Conservation (phyloP, 2,888 invertebrate genomes). For the Tinea trinotella region DNA sequence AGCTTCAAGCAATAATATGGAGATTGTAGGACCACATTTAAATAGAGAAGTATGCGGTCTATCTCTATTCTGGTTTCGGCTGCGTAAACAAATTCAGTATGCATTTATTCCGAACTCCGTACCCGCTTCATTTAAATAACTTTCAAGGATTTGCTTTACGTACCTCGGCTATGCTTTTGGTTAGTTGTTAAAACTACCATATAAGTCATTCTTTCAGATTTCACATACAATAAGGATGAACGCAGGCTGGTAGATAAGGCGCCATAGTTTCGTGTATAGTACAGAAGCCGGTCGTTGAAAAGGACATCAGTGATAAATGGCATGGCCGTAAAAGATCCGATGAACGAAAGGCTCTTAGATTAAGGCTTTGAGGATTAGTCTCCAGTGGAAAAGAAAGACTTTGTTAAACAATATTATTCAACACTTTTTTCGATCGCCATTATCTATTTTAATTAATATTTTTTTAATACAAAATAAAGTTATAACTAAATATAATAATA, state of each 20-base stretch:
- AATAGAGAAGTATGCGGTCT: constrained; percentile 37
- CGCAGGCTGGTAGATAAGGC: constrained; percentile 3
- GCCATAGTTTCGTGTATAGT: neutral
- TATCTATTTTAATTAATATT: too few relatives aligned
- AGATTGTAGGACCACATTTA: constrained; percentile 21
- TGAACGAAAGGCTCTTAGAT: constrained; percentile 6
- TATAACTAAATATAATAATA: too few relatives aligned
- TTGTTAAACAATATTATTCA: neutral
- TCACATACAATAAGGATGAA: constrained; percentile 19
- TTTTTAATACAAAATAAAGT: too few relatives aligned
- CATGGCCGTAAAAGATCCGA: constrained; percentile 3
- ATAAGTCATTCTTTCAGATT: constrained; percentile 17
- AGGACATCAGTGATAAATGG: constrained; percentile 2
- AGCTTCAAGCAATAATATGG: constrained; percentile 21
- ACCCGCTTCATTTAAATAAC: constrained; percentile 59
- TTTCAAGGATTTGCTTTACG: constrained; percentile 41
- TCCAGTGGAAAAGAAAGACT: neutral
- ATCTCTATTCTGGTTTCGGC: constrained; percentile 48
- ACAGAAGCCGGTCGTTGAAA: constrained; percentile 1
- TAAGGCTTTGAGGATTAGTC: neutral
- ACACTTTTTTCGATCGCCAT: too few relatives aligned
- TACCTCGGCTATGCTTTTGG: constrained; percentile 25
- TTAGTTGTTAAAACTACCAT: constrained; percentile 21
- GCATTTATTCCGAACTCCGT: constrained; percentile 61
- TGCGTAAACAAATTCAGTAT: constrained; percentile 68